These are phyloP conservation scores for Odobenus rosmarus DNA, from an alignment of 2,113 vertebrate genomes.

Conservation along the genomic window DNA sequence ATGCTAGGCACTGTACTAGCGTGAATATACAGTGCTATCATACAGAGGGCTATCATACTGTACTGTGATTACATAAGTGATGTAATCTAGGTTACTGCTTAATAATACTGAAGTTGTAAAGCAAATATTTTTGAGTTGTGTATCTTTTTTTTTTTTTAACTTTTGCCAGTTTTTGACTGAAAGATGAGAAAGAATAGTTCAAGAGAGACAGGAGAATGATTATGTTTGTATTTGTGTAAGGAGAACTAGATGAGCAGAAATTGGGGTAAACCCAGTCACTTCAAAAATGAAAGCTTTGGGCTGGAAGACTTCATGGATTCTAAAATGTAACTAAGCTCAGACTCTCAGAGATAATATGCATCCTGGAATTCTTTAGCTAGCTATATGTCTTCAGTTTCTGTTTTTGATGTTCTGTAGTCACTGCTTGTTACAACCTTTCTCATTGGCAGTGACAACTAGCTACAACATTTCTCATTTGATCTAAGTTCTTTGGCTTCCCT, in stretches of 20 bases:
- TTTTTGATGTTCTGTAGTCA: neutral
- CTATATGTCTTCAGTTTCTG: neutral
- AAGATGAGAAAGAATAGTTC: neutral
- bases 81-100: neutral
- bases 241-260: neutral
- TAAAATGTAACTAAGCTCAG: neutral
- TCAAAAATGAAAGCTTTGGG: neutral
- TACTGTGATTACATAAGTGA: neutral
- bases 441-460: neutral
- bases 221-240: neutral
- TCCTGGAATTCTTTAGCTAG: neutral
- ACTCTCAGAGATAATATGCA: neutral
- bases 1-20: neutral
- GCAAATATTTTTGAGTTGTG: neutral
- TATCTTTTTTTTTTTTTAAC: neutral
- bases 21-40: neutral
- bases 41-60: neutral
- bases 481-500: neutral
- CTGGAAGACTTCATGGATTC: neutral
- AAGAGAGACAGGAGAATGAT: neutral
- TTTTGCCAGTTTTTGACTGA: neutral
- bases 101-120: neutral
- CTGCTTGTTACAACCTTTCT: neutral
- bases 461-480: neutral
- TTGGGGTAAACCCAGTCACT: neutral